Evolutionary conservation across 1,140 invertebrate species (phyloP), one percentile per base, ranked within the genome.

Genomic region (Meloidogyne exigua): DNA sequence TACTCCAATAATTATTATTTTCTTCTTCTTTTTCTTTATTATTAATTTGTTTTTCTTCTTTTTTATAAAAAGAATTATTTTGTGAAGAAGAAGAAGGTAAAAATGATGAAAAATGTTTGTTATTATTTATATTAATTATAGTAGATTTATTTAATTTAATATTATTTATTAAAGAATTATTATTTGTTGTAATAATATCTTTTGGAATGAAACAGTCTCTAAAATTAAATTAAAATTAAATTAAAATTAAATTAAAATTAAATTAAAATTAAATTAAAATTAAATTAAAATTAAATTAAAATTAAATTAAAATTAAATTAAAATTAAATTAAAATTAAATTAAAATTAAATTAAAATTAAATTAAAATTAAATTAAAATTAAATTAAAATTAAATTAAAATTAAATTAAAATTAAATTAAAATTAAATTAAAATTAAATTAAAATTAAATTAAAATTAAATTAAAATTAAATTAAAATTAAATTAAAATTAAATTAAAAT

Each of bases 11-110:
- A 57, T 57, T 57, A 57, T n/a, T n/a, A 7, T 21, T 7, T 57
- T 57, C 49, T 21, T 57, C n/a, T 57, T 57, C 18, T 57, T 57
- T 7, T 57, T 57, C 49, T 57, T 57, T n/a, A 57, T 57, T 57
- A 57, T 57, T 57, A n/a, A 57, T 57, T 57, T n/a, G 49, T 57
- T 57, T 57, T 57, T 57, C 49, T 57, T 57, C 49, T 57, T 57
- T 57, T 49, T 49, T 18, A 49, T 49, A 18, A 18, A 49, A 49
- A 49, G 13, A 49, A 49, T 49, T 49, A n/a, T 32, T 32, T 32
- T 32, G 28, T 32, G n/a, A 57, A 57, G 49, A 57, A 49, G 44
- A 49, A 57, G 49, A 57, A 57, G 49, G 44, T 18, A 49, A 49
- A 18, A 18, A 49, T 42, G 11, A 5, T 42, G 12, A 12, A 12